These are phyloP conservation scores for Lordiphosa stackelbergi DNA, from an alignment of 1,140 invertebrate species.

Conservation along the genomic window DNA sequence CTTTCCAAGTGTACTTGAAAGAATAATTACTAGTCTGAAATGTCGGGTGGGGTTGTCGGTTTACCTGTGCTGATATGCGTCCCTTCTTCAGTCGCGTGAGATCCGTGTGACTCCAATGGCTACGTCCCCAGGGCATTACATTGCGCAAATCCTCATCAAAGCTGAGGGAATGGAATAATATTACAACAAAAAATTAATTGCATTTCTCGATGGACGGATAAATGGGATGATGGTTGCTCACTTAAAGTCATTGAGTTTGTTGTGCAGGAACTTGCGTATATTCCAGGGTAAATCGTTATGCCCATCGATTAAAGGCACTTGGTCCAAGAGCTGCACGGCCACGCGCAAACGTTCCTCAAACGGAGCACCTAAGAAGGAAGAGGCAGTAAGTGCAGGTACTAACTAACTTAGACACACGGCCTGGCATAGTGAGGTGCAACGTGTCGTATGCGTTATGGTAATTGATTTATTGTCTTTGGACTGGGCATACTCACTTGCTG, in stretches of 20 bases:
- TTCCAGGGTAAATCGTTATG: slow-evolving; percentile 96
- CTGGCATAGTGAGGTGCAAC: slow-evolving; percentile 12
- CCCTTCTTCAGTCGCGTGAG: slow-evolving; percentile 86
- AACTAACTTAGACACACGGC: slow-evolving; percentile 36
- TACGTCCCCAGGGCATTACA: slow-evolving; percentile 86
- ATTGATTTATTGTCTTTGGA: slow-evolving; percentile 71
- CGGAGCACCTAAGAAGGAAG: slow-evolving; percentile 77
- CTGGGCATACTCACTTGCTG: slow-evolving; percentile 77
- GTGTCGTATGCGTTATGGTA: slow-evolving; percentile 70
- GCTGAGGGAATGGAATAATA: slow-evolving; percentile 58
- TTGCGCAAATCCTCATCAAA: slow-evolving; percentile 85
- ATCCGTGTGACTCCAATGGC: slow-evolving; percentile 90
- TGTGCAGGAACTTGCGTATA: slow-evolving; percentile 90
- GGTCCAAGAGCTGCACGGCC: slow-evolving; percentile 81
- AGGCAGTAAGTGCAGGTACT: slow-evolving; percentile 27
- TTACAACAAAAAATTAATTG: slow-evolving; percentile 46
- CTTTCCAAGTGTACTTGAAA: background rate
- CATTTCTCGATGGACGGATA: slow-evolving; percentile 22
- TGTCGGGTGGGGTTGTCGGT: background rate
- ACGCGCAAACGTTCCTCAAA: slow-evolving; percentile 82
- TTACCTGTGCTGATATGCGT: slow-evolving; percentile 92
- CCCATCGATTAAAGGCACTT: slow-evolving; percentile 84
- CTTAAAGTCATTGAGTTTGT: slow-evolving; percentile 89
- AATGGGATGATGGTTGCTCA: slow-evolving; percentile 62
- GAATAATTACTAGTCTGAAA: slow-evolving; percentile 15